A percentile compares a stretch with the other conserved stretches of the same genome.
These are phyloP conservation scores for Triplophysa siluroides DNA, from an alignment of 2,113 vertebrate genomes.

Conservation along the genomic window DNA sequence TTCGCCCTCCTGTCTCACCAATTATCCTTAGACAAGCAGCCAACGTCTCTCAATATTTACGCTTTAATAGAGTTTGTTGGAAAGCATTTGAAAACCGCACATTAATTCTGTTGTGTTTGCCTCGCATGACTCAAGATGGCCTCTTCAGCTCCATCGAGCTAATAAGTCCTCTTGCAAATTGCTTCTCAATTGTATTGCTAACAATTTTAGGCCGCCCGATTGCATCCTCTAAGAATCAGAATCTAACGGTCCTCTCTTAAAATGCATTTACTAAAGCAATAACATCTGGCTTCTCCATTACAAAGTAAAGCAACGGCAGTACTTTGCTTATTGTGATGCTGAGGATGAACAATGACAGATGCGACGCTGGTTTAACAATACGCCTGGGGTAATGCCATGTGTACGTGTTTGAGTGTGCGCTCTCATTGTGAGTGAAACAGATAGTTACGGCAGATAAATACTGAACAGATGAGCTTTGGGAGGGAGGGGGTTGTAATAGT, in stretches of 20 bases:
- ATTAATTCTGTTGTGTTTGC: conserved; percentile 29
- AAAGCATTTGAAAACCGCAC: conserved; percentile 29
- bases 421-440: conserved; percentile 22
- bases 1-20: not conserved
- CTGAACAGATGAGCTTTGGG: not conserved
- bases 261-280: conserved; percentile 34
- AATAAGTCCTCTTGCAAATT: conserved; percentile 31
- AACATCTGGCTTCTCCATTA: conserved; percentile 50
- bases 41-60: conserved; percentile 19
- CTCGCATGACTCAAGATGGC: not conserved
- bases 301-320: not conserved
- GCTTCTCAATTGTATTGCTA: conserved; percentile 26
- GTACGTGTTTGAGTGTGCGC: not conserved
- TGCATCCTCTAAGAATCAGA: conserved; percentile 3
- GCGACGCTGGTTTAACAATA: conserved; percentile 49
- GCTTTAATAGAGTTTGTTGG: conserved; percentile 44
- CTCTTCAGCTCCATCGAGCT: conserved; percentile 9
- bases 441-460: conserved; percentile 21
- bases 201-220: conserved; percentile 12
- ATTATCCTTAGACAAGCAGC: conserved; percentile 34
- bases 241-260: conserved; percentile 28
- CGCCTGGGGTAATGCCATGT: conserved; percentile 15
- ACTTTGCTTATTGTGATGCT: conserved; percentile 35
- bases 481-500: not conserved
- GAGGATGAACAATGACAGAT: conserved; percentile 52